phyloP scores from a whole-genome alignment of 1,140 invertebrate species.

The Penaeus japonicus region DNA sequence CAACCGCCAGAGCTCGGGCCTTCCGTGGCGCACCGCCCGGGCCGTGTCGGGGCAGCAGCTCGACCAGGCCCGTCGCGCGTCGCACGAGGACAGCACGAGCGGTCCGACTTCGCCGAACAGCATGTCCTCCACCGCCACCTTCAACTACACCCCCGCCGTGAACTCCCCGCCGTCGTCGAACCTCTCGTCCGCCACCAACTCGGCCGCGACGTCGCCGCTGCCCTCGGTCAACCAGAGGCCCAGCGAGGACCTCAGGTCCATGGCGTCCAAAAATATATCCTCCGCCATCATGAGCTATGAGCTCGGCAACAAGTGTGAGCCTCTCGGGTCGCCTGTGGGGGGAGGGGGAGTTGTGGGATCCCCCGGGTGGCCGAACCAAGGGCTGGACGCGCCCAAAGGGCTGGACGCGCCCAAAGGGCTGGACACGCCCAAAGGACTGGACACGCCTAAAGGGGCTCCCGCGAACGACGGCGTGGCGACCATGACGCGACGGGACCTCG shows the following conservation, averaged over 20 bases:
- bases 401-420: not conserved
- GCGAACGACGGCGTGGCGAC: slow-evolving; percentile 58
- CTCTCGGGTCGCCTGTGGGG: not conserved
- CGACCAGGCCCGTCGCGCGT: slow-evolving; percentile 29
- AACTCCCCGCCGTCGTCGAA: slow-evolving; percentile 51
- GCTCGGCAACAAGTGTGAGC: slow-evolving; percentile 45
- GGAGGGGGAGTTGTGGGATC: not conserved
- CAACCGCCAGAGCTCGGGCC: slow-evolving; percentile 28
- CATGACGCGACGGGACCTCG: slow-evolving; percentile 60
- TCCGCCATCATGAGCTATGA: slow-evolving; percentile 58
- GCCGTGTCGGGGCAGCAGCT: slow-evolving; percentile 49
- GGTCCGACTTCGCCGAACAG: slow-evolving; percentile 11
- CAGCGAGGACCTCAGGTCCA: slow-evolving; percentile 41
- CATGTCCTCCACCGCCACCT: slow-evolving; percentile 41
- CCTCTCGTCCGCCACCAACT: slow-evolving; percentile 49
- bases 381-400: not conserved
- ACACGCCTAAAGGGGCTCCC: not conserved
- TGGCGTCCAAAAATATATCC: slow-evolving; percentile 58
- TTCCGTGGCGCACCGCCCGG: slow-evolving; percentile 51
- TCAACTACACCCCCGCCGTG: slow-evolving; percentile 51
- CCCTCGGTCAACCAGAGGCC: slow-evolving; percentile 11
- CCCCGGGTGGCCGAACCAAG: not conserved
- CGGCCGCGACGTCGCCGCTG: slow-evolving; percentile 34
- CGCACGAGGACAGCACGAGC: slow-evolving; percentile 25
- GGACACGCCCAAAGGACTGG: not conserved